Evolutionary conservation across 2,888 invertebrate species (phyloP), one percentile per base, ranked within the genome.

Genomic region (Ametastegia equiseti): DNA sequence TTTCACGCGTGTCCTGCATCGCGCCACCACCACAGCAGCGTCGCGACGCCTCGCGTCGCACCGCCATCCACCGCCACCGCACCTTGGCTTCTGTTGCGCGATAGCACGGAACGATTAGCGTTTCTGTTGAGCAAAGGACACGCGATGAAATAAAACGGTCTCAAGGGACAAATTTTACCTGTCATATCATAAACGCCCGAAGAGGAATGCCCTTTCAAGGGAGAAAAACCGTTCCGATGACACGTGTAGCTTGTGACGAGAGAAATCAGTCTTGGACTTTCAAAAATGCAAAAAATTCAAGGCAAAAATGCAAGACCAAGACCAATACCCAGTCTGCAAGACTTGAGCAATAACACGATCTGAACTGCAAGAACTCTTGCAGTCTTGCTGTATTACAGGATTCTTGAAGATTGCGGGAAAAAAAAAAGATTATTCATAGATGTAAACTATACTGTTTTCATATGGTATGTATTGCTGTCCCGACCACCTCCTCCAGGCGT

Each of bases 71-170:
- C 5, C 36, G 13, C 5, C 36, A 23, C 33, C 69, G 19, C 69
- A 27, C 50, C 73, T 50, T 47, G 54, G 75, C 75, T 75, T 54
- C 50, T 54, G 75, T 75, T 75, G 50, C 36, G 63, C 71, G 75
- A 87, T 88, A 86, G 86, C 86, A 87, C 86, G 87, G 86, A 80
- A 87, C 88, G 89, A 89, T 90, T 89, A 89, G 86, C 87, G 85
- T 57, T 45, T 33, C 19, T 36, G 50, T 54, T 54, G 75, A 36
- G 75, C 54, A 54, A 54, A 54, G 50, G 50, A 75, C 75, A 75
- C 75, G 75, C 75, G 54, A 75, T 75, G 75, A 27, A 75, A 50
- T 54, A 36, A 75, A 75, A 75, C 50, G 54, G 33, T 19, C 75
- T 36, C 75, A 19, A 54, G 75, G 75, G 75, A 71, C 45, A 19